phyloP scores from a whole-genome alignment of 2,797 vertebrate genomes.

The Lepus oiostolus region DNA sequence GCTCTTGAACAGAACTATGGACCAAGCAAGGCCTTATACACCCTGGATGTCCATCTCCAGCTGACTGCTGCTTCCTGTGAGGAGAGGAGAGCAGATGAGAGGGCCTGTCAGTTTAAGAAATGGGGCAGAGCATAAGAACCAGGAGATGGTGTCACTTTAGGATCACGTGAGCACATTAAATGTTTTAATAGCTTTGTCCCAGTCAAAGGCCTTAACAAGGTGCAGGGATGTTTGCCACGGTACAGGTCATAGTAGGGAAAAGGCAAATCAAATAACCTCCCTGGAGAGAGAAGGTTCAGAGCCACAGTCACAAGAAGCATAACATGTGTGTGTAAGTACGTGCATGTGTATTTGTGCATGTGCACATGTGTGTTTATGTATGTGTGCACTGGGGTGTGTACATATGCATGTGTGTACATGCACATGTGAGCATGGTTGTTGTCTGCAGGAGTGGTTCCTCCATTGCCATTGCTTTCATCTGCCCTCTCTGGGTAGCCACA shows the following conservation, averaged over 20 bases:
- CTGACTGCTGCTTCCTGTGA: too few species aligned
- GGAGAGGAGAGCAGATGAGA: background rate
- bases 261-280: background rate
- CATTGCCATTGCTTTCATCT: background rate
- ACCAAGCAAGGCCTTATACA: background rate
- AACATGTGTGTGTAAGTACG: background rate
- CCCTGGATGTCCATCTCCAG: too few species aligned
- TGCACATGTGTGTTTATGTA: background rate
- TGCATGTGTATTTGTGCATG: background rate
- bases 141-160: background rate
- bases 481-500: background rate
- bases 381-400: background rate
- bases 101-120: background rate
- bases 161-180: background rate
- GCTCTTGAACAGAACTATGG: background rate
- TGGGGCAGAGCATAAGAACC: background rate
- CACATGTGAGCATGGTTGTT: background rate
- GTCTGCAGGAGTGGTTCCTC: background rate
- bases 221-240: background rate
- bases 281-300: background rate
- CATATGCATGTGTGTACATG: background rate
- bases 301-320: background rate
- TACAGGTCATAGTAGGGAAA: background rate
- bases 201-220: background rate
- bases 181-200: background rate